These are phyloP conservation scores for Celastrina argiolus DNA, from an alignment of 2,888 invertebrate genomes.

Conservation along the genomic window DNA sequence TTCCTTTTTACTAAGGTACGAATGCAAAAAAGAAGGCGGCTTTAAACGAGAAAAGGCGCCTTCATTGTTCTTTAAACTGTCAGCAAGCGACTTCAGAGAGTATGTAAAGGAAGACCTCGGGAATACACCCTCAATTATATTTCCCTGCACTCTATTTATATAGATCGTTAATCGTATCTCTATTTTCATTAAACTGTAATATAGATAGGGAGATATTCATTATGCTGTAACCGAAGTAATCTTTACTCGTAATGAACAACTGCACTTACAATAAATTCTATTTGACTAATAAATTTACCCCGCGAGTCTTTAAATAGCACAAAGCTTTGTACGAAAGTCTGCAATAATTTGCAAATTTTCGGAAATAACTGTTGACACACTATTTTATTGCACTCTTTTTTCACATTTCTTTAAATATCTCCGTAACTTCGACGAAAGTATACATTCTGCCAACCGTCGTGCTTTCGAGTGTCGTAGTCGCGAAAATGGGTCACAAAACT, in stretches of 20 bases:
- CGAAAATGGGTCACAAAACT: constrained; percentile 68
- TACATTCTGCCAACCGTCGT: constrained; percentile 54
- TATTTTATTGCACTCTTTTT: constrained; percentile 16
- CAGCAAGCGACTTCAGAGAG: neutral
- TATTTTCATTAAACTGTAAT: neutral
- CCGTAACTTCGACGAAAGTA: constrained; percentile 25
- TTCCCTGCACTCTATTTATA: neutral
- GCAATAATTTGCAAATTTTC: constrained; percentile 20
- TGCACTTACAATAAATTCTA: constrained; percentile 21
- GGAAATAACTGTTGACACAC: constrained; percentile 3
- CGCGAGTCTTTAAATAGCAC: constrained; percentile 25
- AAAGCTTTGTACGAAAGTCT: constrained; percentile 19
- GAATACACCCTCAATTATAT: neutral
- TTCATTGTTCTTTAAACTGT: neutral
- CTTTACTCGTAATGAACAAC: constrained; percentile 20
- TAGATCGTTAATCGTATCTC: neutral
- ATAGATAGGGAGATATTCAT: neutral
- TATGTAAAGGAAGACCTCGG: neutral
- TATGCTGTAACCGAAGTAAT: constrained; percentile 9
- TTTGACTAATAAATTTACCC: constrained; percentile 23
- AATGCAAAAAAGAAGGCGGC: neutral
- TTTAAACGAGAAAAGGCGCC: neutral
- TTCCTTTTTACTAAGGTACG: neutral
- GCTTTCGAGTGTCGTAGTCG: constrained; percentile 60
- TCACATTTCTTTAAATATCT: constrained; percentile 47